Evolutionary conservation across 2,797 vertebrate genomes (phyloP), one percentile per base, ranked within the genome.

Genomic region (Hypotaenidia okinawae): DNA sequence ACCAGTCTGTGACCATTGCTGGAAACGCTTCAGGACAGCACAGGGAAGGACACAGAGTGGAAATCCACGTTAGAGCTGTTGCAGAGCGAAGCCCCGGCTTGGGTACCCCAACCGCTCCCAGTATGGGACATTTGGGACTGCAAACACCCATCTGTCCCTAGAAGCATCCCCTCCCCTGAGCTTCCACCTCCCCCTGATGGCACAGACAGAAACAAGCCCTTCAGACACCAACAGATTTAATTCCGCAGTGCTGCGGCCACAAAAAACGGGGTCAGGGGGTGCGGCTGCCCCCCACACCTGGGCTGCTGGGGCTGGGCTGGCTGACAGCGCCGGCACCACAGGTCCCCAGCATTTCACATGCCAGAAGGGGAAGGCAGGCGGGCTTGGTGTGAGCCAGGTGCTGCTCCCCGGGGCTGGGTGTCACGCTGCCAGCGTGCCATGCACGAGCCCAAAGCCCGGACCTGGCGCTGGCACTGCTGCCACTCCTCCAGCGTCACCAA

Each of bases 361-460:
- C 51, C 1, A 0, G 47, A 0, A 3, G 81, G 51, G 0, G 45
- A 21, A 39, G 37, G 10, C 2, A n/a, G n/a, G 6, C 15, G 61
- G 14, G 84, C 94, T 18, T 33, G 95, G 52, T 13, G 74, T 8
- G 81, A 72, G 8, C 43, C 25, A 32, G 75, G 41, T 62, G 94
- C 14, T 97, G 96, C n/a, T 98, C 98, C 67, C 98, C 94, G 45
- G 95, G 37, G 37, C 37, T 39, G 37, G n/a, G n/a, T n/a, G n/a
- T n/a, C n/a, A n/a, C n/a, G n/a, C n/a, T n/a, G n/a, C n/a, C n/a
- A n/a, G n/a, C n/a, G n/a, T n/a, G n/a, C n/a, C n/a, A n/a, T n/a
- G n/a, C n/a, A n/a, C n/a, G n/a, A n/a, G n/a, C n/a, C n/a, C n/a
- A n/a, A n/a, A n/a, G n/a, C n/a, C n/a, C n/a, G n/a, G n/a, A n/a